Evolutionary conservation across 2,888 invertebrate genomes (phyloP), one percentile per base, ranked within the genome.

Genomic region (Leptarthrus brevirostris): DNA sequence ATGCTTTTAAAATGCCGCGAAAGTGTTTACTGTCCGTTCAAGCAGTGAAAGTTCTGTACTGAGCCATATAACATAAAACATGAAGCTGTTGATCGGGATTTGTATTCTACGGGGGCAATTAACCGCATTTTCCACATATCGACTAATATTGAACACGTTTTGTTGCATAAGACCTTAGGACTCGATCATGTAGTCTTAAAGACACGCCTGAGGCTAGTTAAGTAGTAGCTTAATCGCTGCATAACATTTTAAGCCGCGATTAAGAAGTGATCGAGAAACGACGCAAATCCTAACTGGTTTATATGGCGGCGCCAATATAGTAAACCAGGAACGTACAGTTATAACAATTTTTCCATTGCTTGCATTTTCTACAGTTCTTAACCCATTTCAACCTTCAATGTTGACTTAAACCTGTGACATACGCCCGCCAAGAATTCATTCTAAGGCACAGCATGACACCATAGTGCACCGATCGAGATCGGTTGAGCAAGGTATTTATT

Each of bases 361-460:
- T 56, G 30, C 16, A 54, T 16, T 10, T 54, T 54, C 8, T 56
- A 30, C 14, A 14, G 26, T 30, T 56, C 16, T 44, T 44, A 44
- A 44, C 56, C 16, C 30, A 54, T 14, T 72, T 72, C 56, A 47
- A 20, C 73, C 56, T 64, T 73, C 73, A 73, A 54, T 22, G 22
- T 40, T 61, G 20, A 16, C 40, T 66, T 24, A 24, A 40, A 36
- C 30, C 40, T 20, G 36, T 66, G 73, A 73, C 44, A 73, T 66
- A 73, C 66, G 26, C 66, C n/a, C 22, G 53, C 22, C n/a, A 52
- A 44, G 64, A 66, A 66, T 73, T 40, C 47, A 53, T 73, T 73
- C 40, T 36, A 52, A 66, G 66, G 26, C 73, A 66, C 80, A 75
- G 47, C 74, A 73, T 53, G 75, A 74, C 74, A 75, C 69, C 69